Evolutionary conservation across 30 jellyfish, hydroid and myxozoan genomes (phyloP), one percentile per base, ranked within the genome.

Genomic region (Phacellophora camtschatica): DNA sequence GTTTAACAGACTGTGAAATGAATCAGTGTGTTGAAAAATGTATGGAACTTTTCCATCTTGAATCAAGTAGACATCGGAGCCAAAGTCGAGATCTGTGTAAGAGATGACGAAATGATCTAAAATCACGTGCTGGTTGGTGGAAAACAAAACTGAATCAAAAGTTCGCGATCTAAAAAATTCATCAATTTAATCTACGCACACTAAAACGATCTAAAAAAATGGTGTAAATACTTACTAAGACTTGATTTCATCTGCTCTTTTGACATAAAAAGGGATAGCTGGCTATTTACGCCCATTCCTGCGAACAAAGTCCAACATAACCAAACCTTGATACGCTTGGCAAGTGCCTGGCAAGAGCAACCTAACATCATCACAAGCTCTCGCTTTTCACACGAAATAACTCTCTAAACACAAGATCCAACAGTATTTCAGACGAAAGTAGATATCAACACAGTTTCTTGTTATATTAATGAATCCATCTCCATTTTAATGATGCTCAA

Each of bases 11-110:
- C 56, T 57, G 54, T 77, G 74, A 46, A 83, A 66, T 18, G 93
- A 43, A 15, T 82, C 77, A 4, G 96, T 79, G 35, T 45, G 15
- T 43, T 31, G 59, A 11, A 82, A 74, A 9, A 72, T 30, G 19
- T 46, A 25, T 25, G 74, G 25, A 9, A 86, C 82, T 29, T 74
- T 50, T 15, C 97, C 97, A 33, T 76, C 66, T 27, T 83, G 51
- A 13, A 90, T 86, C 35, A 90, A 34, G 58, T 31, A 82, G 11
- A 83, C 57, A 67, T 90, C 97, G 42, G 75, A 49, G 31, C 93
- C 96, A 66, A 90, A 83, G 84, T 90, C 96, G 53, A 90, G 88
- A 83, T 77, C 97, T 90, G 74, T 53, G 81, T 0, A 31, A 57
- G n/a, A 46, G 61, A 80, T 43, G 68, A 49, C 30, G 84, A 80